Conservation (phyloP, 2,113 vertebrate species). For the Nesospiza acunhae region DNA sequence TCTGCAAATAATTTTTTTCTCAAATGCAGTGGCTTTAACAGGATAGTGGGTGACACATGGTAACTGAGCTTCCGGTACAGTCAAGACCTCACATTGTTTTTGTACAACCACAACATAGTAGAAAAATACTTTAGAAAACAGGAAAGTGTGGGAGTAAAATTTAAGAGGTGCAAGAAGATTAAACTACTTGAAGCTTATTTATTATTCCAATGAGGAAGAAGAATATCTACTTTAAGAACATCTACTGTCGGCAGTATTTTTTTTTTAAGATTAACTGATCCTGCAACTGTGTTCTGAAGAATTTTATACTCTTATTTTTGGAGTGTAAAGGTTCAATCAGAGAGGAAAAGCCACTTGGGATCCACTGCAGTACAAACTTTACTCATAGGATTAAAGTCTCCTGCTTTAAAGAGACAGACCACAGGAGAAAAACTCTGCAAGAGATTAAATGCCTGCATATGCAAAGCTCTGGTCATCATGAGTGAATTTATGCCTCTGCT, state of each 20-base stretch:
- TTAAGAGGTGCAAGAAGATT: background rate
- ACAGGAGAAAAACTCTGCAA: background rate
- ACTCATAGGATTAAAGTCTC: background rate
- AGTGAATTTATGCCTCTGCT: background rate
- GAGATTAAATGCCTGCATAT: background rate
- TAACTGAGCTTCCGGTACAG: background rate
- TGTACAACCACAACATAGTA: background rate
- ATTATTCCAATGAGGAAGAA: background rate
- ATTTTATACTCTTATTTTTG: background rate
- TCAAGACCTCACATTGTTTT: background rate
- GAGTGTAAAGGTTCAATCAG: background rate
- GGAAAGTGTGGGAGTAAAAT: background rate
- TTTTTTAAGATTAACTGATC: background rate
- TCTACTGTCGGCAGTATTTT: background rate
- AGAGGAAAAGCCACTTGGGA: background rate
- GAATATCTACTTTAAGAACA: background rate
- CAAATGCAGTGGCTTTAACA: background rate
- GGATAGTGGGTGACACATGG: fast-evolving
- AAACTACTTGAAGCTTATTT: background rate
- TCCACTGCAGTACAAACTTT: background rate
- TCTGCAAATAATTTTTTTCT: background rate
- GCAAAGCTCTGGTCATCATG: background rate
- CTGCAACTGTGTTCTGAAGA: background rate
- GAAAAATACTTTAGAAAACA: background rate
- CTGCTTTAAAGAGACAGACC: background rate